Evolutionary conservation across 1,140 invertebrate species (phyloP), one percentile per base, ranked within the genome.

Genomic region (Paraescarpia echinospica): DNA sequence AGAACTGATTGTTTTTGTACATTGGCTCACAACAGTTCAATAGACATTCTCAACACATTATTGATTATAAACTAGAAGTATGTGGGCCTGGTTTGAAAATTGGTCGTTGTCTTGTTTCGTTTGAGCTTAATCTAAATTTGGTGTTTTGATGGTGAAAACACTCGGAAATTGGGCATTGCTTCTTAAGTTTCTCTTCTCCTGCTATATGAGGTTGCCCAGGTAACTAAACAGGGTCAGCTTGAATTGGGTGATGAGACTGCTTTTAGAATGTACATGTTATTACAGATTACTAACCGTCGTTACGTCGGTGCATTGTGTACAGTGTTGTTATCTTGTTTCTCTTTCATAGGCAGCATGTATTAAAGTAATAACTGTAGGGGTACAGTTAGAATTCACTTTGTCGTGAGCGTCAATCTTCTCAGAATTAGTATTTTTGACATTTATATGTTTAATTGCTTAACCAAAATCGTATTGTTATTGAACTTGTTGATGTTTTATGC

Each of bases 391-490:
- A 77, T 77, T 6, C 8, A 77, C 27, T 77, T 77, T 77, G 59
- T 77, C 8, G 59, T 77, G 27, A 77, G 59, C 59, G 27, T 18
- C 14, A 31, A 31, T 77, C 59, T 77, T 77, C 59, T 77, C 27
- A 77, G 59, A 77, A 77, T 77, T 77, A 77, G 59, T 77, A 77
- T 77, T 77, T 77, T 77, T 77, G 59, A 77, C 59, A 27, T 77
- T 77, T 18, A 18, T 77, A 77, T 77, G 59, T 77, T 77, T 77
- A 77, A 77, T 77, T 77, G 59, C 59, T 77, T 14, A 77, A 77
- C 59, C 59, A 77, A 77, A 77, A 77, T 27, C 22, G 14, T 77
- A 77, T 77, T 77, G 59, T 77, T 77, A 77, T 77, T 77, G 59
- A 77, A 77, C 14, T 77, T 31, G 59, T 77, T 77, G 27, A 77